These are phyloP conservation scores for Baronia brevicornis DNA, from an alignment of 2,888 invertebrate species.

Conservation along the genomic window DNA sequence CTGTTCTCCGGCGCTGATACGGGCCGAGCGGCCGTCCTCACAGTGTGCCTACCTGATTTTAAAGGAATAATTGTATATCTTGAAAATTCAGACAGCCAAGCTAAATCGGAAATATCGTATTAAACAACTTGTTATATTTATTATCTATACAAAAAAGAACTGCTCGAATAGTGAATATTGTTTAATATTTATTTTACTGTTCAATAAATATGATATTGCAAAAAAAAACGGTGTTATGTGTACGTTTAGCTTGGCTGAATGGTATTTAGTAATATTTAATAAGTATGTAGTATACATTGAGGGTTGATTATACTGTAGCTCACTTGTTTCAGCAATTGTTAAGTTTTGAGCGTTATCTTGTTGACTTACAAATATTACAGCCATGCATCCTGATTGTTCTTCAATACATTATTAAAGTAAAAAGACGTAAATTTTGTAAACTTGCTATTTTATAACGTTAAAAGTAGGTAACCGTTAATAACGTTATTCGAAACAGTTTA, in stretches of 20 bases:
- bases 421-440: too few species aligned
- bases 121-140: constrained; percentile 3
- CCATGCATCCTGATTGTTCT: not conserved
- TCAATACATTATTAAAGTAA: too few species aligned
- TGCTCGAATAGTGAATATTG: constrained; percentile 8
- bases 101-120: constrained; percentile 17
- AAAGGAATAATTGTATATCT: constrained; percentile 16
- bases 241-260: constrained; percentile 30
- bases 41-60: constrained; percentile 43
- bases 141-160: constrained; percentile 13
- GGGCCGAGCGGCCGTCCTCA: constrained; percentile 57
- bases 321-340: constrained; percentile 27
- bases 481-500: too few species aligned
- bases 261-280: constrained; percentile 20
- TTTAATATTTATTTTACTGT: not conserved
- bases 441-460: too few species aligned
- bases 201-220: too few species aligned
- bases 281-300: constrained; percentile 17
- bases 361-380: constrained; percentile 11
- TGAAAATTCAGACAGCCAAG: constrained; percentile 26
- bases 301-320: constrained; percentile 21
- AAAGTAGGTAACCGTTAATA: too few species aligned
- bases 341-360: constrained; percentile 23
- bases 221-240: too few species aligned
- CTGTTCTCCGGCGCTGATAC: constrained; percentile 38